phyloP scores from a whole-genome alignment of 2,113 vertebrate genomes.

The Drymodes brunneopygia region DNA sequence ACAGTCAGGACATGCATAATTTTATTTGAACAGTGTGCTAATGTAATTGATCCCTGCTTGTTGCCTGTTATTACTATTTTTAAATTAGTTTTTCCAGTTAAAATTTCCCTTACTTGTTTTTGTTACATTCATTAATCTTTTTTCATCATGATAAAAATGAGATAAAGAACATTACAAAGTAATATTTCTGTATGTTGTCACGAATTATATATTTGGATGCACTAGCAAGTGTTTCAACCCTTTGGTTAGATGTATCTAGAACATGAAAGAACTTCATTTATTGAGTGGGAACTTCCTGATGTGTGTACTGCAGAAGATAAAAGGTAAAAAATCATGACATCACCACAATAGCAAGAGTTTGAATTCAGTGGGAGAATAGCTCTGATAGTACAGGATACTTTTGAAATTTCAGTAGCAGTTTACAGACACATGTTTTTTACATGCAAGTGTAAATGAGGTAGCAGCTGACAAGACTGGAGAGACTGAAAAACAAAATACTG shows the following conservation, averaged over 20 bases:
- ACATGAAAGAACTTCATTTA: conserved; percentile 35
- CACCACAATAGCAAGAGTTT: background rate
- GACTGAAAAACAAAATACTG: background rate
- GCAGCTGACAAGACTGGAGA: background rate
- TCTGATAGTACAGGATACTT: background rate
- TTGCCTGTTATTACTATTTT: background rate
- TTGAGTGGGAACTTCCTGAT: background rate
- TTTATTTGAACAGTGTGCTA: conserved; percentile 3
- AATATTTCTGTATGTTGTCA: background rate
- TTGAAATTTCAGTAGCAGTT: background rate
- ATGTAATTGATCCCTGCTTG: background rate
- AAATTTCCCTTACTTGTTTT: background rate
- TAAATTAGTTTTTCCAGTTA: background rate
- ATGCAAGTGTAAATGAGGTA: background rate
- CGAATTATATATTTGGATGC: background rate
- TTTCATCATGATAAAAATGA: background rate
- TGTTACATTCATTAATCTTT: background rate
- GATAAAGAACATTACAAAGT: background rate
- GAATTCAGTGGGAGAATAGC: background rate
- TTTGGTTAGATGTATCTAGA: conserved; percentile 46
- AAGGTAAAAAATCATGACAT: background rate
- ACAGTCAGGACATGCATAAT: background rate
- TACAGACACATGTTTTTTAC: background rate
- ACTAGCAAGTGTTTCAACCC: background rate
- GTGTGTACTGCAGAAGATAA: background rate